phyloP scores from a whole-genome alignment of 2,888 invertebrate species.

The Plebejus anna region DNA sequence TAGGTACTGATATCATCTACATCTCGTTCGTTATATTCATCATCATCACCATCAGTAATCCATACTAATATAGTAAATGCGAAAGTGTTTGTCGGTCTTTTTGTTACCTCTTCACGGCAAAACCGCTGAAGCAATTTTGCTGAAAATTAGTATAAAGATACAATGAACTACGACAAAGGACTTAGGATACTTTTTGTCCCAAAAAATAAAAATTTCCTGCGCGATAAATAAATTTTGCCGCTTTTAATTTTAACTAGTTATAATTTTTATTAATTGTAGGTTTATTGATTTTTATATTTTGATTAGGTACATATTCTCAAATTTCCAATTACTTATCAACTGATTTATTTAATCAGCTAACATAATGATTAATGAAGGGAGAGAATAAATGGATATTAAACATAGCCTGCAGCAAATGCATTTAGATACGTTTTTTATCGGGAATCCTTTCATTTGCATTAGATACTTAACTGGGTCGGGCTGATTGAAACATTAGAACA shows the following conservation, averaged over 20 bases:
- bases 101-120: too few species aligned
- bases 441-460: slow-evolving; percentile 19
- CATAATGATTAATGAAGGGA: neutral
- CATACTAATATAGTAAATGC: neutral
- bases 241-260: too few species aligned
- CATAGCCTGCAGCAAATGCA: neutral
- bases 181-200: too few species aligned
- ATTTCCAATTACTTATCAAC: neutral
- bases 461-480: slow-evolving; percentile 6
- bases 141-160: too few species aligned
- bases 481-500: slow-evolving; percentile 17
- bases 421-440: slow-evolving; percentile 10
- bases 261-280: too few species aligned
- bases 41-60: neutral
- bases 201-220: too few species aligned
- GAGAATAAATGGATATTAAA: neutral
- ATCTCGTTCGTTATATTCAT: neutral
- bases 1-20: neutral
- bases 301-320: neutral
- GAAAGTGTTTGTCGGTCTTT: neutral
- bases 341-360: neutral
- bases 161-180: too few species aligned
- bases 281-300: neutral
- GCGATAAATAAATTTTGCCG: too few species aligned
- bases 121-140: too few species aligned